Evolutionary conservation across 2,113 vertebrate genomes (phyloP).

Genomic region (Phyllostomus hastatus): DNA sequence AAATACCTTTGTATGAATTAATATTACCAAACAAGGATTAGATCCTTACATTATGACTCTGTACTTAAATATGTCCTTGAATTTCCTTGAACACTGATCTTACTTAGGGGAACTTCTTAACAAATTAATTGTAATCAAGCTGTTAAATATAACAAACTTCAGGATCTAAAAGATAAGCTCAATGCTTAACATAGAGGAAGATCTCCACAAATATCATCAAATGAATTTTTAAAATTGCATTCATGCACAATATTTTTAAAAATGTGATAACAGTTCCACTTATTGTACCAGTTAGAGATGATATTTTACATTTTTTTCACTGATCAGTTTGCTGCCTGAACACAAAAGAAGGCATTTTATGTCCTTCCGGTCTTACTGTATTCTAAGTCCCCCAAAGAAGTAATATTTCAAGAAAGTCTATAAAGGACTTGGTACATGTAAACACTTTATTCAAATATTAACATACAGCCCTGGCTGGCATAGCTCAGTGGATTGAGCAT

Average conservation of each 20-base stretch:
- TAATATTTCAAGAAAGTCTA: background rate
- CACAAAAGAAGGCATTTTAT: background rate
- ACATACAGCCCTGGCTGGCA: no score
- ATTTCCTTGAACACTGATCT: background rate
- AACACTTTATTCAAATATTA: conserved; percentile 20
- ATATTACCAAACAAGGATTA: background rate
- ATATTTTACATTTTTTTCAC: conserved; percentile 2
- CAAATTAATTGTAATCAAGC: background rate
- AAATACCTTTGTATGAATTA: background rate
- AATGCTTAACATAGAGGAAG: background rate
- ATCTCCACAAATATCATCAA: background rate
- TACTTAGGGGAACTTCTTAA: background rate
- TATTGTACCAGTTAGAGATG: background rate
- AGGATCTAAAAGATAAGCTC: background rate
- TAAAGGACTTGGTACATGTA: conserved; percentile 12
- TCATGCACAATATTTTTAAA: background rate
- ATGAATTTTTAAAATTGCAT: background rate
- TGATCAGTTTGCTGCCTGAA: background rate
- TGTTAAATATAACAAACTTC: background rate
- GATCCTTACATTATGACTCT: background rate
- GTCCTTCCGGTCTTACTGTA: background rate
- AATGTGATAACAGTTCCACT: background rate
- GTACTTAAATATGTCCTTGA: background rate
- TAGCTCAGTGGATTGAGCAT: no score
- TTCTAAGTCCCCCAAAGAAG: background rate